Conservation (phyloP, 2,888 invertebrate species). For the Graphium colonna region DNA sequence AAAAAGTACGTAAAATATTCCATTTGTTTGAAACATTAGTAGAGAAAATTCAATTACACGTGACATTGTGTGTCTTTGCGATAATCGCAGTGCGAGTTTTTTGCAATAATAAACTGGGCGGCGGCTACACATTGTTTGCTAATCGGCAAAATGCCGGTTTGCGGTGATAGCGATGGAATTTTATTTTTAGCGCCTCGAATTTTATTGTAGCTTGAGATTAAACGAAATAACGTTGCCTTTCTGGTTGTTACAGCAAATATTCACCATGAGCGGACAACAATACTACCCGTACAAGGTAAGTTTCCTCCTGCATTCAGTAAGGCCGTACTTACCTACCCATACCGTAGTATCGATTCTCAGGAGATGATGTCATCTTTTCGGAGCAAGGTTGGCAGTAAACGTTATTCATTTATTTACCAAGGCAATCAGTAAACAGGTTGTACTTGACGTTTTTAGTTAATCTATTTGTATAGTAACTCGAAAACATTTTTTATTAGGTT, state of each 20-base stretch:
- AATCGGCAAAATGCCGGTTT: constrained; percentile 52
- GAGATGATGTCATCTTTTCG: constrained; percentile 71
- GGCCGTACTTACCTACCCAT: constrained; percentile 26
- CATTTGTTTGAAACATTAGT: background rate
- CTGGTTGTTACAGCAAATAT: constrained; percentile 56
- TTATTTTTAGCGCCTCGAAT: constrained; percentile 58
- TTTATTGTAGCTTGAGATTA: constrained; percentile 26
- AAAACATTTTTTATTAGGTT: background rate
- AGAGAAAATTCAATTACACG: background rate
- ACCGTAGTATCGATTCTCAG: constrained; percentile 57
- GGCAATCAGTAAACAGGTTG: constrained; percentile 27
- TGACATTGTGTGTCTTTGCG: constrained; percentile 7
- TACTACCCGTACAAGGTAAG: constrained; percentile 93
- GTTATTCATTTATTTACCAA: constrained; percentile 26
- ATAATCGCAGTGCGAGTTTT: background rate
- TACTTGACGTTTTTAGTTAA: constrained; percentile 1
- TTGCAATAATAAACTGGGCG: constrained; percentile 1
- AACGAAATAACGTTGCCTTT: constrained; percentile 34
- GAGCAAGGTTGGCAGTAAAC: constrained; percentile 41
- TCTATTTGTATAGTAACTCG: background rate
- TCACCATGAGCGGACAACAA: constrained; percentile 88
- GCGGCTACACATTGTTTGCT: constrained; percentile 38
- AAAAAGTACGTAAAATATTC: constrained; percentile 47
- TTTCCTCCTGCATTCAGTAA: constrained; percentile 45
- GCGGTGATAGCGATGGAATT: constrained; percentile 42